phyloP scores from a whole-genome alignment of 2,797 vertebrate species.

The Pterois miles region DNA sequence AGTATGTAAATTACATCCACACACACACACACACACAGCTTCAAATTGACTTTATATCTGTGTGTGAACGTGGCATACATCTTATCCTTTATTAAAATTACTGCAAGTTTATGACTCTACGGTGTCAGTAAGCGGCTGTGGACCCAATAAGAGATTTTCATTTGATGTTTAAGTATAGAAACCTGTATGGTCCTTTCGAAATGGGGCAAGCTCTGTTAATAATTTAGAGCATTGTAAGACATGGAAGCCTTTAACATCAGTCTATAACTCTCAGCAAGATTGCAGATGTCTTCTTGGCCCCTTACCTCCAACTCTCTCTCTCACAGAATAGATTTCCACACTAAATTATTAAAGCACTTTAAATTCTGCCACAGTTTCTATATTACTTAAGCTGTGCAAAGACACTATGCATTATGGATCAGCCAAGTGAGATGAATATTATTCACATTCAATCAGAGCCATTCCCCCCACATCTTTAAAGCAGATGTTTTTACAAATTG shows the following conservation, averaged over 20 bases:
- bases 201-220: constrained; percentile 47
- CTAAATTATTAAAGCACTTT: constrained; percentile 77
- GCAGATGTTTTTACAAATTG: constrained; percentile 64
- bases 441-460: constrained; percentile 58
- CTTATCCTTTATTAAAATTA: constrained; percentile 22
- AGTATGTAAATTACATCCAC: not conserved
- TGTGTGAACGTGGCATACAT: not conserved
- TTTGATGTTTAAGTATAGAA: constrained; percentile 22
- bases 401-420: constrained; percentile 72
- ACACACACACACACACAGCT: not conserved
- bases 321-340: constrained; percentile 43
- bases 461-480: constrained; percentile 59
- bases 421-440: constrained; percentile 61
- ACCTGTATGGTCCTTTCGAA: constrained; percentile 27
- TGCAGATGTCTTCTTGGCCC: constrained; percentile 14
- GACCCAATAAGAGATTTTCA: constrained; percentile 1
- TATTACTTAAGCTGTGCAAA: constrained; percentile 71
- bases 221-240: constrained; percentile 47
- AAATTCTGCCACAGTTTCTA: constrained; percentile 65
- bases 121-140: not conserved
- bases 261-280: constrained; percentile 27
- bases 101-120: not conserved
- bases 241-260: constrained; percentile 42
- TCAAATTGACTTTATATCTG: not conserved
- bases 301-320: constrained; percentile 35